A percentile compares a stretch with the other conserved stretches of the same genome.
Evolutionary conservation across 92 coral and sea anemone genomes (phyloP).

Genomic region (Phenganax stokvisi): DNA sequence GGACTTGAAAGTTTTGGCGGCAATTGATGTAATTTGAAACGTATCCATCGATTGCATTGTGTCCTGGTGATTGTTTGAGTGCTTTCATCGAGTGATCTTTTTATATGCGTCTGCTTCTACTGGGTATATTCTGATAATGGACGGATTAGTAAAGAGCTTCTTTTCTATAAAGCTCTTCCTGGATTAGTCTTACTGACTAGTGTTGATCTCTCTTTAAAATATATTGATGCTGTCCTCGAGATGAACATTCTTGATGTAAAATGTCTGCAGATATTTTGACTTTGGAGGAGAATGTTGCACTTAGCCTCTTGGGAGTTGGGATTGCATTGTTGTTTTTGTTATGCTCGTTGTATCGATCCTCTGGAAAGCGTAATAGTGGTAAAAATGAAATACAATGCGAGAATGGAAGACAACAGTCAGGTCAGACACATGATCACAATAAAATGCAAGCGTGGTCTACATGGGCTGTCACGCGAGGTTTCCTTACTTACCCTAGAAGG

Average conservation of each 20-base stretch:
- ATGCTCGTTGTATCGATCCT: conserved; percentile 7
- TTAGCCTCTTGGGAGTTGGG: conserved; percentile 22
- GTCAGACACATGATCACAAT: not conserved
- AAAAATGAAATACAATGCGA: not conserved
- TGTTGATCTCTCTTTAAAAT: conserved; percentile 1
- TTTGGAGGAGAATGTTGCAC: conserved; percentile 16
- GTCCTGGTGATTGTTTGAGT: conserved; percentile 3
- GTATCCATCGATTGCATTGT: conserved; percentile 3
- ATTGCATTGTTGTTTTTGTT: conserved; percentile 7
- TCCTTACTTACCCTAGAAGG: conserved; percentile 33
- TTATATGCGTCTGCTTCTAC: not conserved
- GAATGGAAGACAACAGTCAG: not conserved
- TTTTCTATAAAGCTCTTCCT: not conserved
- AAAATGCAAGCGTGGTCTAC: not conserved
- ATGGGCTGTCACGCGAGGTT: conserved; percentile 23
- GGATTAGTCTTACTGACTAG: conserved; percentile 4
- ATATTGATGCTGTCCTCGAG: not conserved
- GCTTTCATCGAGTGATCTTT: not conserved
- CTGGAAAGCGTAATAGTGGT: not conserved
- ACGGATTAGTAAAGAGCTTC: not conserved
- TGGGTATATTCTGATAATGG: not conserved
- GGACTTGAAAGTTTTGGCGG: conserved; percentile 4
- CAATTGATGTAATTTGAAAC: not conserved
- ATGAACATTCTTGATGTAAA: not conserved
- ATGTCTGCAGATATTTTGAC: conserved; percentile 16